Conservation (phyloP, 2,797 vertebrate species). For the Geotrypetes seraphini region DNA sequence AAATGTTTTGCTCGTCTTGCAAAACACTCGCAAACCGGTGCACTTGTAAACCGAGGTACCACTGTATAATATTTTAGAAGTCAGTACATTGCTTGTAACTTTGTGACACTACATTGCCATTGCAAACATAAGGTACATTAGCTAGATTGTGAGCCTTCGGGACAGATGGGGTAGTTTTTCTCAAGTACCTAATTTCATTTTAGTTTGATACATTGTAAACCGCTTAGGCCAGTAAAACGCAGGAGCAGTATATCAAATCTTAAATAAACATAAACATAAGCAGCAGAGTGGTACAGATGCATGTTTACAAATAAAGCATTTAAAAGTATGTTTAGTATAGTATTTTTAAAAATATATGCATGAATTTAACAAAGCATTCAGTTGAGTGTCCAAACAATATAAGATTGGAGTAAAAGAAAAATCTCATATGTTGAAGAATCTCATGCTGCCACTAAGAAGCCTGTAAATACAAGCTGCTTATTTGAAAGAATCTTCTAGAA, state of each 20-base stretch:
- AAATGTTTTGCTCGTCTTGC: too few relatives aligned
- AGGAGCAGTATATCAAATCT: too few relatives aligned
- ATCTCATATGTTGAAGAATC: constrained; percentile 38
- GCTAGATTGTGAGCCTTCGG: too few relatives aligned
- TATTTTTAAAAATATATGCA: constrained; percentile 18
- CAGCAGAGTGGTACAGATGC: constrained; percentile 4
- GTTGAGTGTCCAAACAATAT: constrained; percentile 39
- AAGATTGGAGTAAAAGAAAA: constrained; percentile 58
- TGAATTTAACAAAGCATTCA: constrained; percentile 37
- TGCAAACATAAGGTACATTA: too few relatives aligned
- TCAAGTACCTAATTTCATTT: too few relatives aligned
- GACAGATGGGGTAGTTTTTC: too few relatives aligned
- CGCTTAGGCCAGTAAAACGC: too few relatives aligned
- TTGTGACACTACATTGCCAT: constrained; percentile 7
- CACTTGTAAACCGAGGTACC: too few relatives aligned
- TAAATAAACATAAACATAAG: too few relatives aligned
- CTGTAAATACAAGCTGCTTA: constrained; percentile 72
- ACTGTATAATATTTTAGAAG: too few relatives aligned
- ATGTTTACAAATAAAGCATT: constrained; percentile 14
- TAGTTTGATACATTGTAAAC: too few relatives aligned
- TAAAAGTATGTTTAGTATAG: constrained; percentile 24
- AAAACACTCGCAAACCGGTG: too few relatives aligned
- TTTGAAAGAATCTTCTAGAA: constrained; percentile 67
- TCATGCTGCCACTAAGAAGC: constrained; percentile 47
- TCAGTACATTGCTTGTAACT: constrained; percentile 1